Base-by-base conservation (phyloP, 2,888 invertebrate genomes). In the Drosophila fungiperda region DNA sequence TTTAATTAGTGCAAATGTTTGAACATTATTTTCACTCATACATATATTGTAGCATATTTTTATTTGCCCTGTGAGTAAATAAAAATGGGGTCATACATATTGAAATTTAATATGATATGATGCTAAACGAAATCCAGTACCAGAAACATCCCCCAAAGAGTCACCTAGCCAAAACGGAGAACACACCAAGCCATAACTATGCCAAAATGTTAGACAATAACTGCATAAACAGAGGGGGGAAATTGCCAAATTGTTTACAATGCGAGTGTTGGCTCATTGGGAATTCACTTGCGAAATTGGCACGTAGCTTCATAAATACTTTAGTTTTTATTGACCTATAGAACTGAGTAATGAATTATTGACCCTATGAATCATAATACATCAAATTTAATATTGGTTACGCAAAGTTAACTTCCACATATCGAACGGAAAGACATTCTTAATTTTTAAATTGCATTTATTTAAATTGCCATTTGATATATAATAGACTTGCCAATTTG, bases 1-100 rank as follows among this genome's bases (percentile, higher is more conserved):
- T 88, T 85, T 85, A 85, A 85, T 85, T 85, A 85, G 87, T 89
- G 78, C 78, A 80, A 87, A 82, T 87, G 80, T 84, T 88, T 89
- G 82, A 72, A 87, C 84, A 85, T 87, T 83, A 87, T 89, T 87
- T 87, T 87, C 73, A 78, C 80, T 50, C 42, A 68, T 73, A 78
- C 68, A 59, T 60, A 15, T 73, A 64, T 78, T 73, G 49, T 26
- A 73, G 45, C 70, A 59, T 64, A 76, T 63, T 86, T 79, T 86
- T 76, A 82, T 89, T 87, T 84, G 71, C 82, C 70, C 54, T 75
- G 55, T 69, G 76, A 59, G 71, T 68, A 81, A 88, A 84, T 75
- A 79, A 71, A 55, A 80, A 76, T 69, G 61, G 55, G 60, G 58
- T 58, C 62, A 58, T 61, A 64, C 63, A 80, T 64, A 68, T 72